Conservation (phyloP, 2,113 vertebrate genomes). For the Vimba vimba region DNA sequence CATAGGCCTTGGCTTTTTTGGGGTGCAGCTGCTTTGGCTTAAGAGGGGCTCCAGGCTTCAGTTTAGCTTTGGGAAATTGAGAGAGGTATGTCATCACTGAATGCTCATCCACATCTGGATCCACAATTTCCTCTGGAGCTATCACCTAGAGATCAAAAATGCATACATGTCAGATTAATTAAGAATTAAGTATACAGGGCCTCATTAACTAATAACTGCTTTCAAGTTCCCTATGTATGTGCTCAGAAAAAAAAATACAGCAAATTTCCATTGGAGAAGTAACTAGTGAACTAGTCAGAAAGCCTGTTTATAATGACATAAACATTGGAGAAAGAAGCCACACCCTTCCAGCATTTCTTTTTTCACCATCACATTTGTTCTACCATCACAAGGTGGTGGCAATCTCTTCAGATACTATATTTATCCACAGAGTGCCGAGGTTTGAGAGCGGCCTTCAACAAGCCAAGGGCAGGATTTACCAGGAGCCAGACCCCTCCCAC, state of each 20-base stretch:
- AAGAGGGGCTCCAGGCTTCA: conserved; percentile 88
- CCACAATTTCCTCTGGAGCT: conserved; percentile 92
- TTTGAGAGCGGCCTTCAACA: conserved; percentile 68
- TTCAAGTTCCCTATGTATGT: background rate
- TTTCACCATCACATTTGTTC: conserved; percentile 58
- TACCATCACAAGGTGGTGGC: conserved; percentile 64
- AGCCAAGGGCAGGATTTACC: conserved; percentile 69
- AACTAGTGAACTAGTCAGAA: background rate
- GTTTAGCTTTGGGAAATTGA: conserved; percentile 93
- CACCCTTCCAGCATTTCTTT: conserved; percentile 44
- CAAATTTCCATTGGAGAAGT: background rate
- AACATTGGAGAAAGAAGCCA: background rate
- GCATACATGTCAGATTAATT: background rate
- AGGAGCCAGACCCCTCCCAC: conserved; percentile 68
- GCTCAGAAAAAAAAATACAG: background rate
- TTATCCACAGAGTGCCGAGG: conserved; percentile 69
- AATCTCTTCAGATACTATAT: conserved; percentile 69
- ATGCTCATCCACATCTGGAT: conserved; percentile 92
- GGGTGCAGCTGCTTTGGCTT: conserved; percentile 85
- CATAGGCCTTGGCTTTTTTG: conserved; percentile 87
- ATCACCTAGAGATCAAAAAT: conserved; percentile 80
- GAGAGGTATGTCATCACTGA: conserved; percentile 96
- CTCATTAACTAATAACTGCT: background rate
- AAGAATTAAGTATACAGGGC: background rate
- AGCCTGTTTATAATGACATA: background rate